phyloP scores from a whole-genome alignment of 2,113 vertebrate genomes.

The Mirounga angustirostris region DNA sequence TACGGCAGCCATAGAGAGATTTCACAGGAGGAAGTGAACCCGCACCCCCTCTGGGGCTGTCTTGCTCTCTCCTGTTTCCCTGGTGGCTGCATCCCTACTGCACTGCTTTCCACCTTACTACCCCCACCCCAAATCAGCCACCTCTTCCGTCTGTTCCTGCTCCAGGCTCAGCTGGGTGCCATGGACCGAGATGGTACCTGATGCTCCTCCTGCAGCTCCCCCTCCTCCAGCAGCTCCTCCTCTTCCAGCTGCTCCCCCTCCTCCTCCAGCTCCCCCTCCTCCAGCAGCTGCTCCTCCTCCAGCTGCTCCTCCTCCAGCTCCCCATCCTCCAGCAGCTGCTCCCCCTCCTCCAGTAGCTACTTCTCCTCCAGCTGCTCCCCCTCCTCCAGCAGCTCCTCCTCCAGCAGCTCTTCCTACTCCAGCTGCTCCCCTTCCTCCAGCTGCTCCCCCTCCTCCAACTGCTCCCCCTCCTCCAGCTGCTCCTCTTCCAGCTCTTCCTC shows the following conservation, averaged over 20 bases:
- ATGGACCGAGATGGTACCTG: fast-evolving
- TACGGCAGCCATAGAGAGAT: not conserved
- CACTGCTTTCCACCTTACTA: fast-evolving
- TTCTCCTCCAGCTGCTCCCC: not conserved
- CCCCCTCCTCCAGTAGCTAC: fast-evolving
- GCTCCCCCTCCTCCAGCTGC: too few relatives aligned
- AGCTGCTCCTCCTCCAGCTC: fast-evolving
- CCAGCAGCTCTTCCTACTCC: not conserved
- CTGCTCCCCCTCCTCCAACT: fast-evolving
- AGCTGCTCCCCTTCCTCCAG: not conserved
- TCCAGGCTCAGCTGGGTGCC: fast-evolving
- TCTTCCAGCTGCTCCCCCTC: not conserved
- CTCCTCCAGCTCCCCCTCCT: not conserved
- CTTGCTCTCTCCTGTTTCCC: not conserved
- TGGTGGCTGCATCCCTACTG: fast-evolving
- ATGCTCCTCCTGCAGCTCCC: fast-evolving
- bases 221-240: not conserved
- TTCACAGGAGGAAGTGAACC: not conserved
- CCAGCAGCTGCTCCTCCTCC: not conserved
- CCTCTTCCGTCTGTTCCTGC: not conserved
- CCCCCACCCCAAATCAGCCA: not conserved
- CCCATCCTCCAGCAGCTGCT: not conserved
- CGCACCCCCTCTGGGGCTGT: fast-evolving
- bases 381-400: not conserved
- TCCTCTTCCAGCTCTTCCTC: too few relatives aligned